These are phyloP conservation scores for Arctia plantaginis DNA, from an alignment of 2,888 invertebrate genomes.

Conservation along the genomic window DNA sequence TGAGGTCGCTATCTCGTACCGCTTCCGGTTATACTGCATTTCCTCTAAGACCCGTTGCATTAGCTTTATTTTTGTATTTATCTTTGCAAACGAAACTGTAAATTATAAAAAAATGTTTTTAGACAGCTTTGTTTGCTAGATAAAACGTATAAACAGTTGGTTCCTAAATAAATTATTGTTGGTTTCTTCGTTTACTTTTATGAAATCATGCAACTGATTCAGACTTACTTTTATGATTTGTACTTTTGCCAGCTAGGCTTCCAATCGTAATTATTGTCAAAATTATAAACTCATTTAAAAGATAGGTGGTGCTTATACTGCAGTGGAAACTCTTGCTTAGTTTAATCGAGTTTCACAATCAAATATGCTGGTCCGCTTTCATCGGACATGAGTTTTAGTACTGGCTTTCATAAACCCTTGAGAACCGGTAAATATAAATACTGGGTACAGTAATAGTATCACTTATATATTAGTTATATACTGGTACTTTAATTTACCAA, in stretches of 20 bases:
- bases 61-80: slow-evolving; percentile 32
- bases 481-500: too few relatives aligned
- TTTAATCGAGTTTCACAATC: not conserved
- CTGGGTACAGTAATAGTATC: not conserved
- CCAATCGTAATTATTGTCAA: not conserved
- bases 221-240: slow-evolving; percentile 9
- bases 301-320: not conserved
- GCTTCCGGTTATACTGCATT: slow-evolving; percentile 54
- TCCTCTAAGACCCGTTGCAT: slow-evolving; percentile 45
- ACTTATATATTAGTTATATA: too few relatives aligned
- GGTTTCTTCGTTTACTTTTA: not conserved
- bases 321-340: not conserved
- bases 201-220: not conserved
- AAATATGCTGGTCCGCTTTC: not conserved
- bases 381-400: not conserved
- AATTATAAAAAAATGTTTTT: slow-evolving; percentile 19
- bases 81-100: slow-evolving; percentile 20
- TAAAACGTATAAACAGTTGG: not conserved
- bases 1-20: slow-evolving; percentile 51
- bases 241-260: not conserved
- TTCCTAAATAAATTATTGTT: not conserved
- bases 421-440: not conserved
- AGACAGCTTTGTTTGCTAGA: not conserved
- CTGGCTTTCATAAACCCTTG: not conserved
- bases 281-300: not conserved